A percentile compares a stretch with the other conserved stretches of the same genome.
Conservation (phyloP, 2,797 vertebrate genomes). For the Eidolon dupreanum region DNA sequence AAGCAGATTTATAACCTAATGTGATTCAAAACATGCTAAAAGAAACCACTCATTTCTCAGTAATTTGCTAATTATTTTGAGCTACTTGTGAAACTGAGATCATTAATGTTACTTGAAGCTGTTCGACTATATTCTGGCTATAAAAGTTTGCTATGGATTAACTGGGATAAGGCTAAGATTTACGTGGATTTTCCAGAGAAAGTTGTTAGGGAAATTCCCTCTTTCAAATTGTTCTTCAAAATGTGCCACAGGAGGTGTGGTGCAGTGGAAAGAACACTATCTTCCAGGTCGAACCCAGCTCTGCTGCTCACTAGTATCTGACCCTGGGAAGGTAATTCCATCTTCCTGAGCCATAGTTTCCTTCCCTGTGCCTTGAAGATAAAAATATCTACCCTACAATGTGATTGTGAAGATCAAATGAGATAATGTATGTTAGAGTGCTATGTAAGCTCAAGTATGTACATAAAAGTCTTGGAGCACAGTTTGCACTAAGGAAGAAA, state of each 20-base stretch:
- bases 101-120: neutral
- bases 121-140: neutral
- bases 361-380: neutral
- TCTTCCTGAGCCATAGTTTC: neutral
- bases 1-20: neutral
- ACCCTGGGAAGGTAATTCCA: neutral
- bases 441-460: neutral
- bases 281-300: neutral
- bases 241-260: neutral
- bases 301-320: neutral
- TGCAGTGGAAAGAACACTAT: neutral
- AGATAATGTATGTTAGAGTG: neutral
- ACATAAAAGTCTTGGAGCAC: neutral
- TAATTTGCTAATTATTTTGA: conserved; percentile 29
- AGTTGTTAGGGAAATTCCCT: neutral
- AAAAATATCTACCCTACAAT: neutral
- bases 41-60: conserved; percentile 1
- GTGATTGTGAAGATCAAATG: neutral
- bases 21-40: neutral
- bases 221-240: neutral
- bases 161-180: neutral
- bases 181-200: neutral
- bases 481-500: neutral
- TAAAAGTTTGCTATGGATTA: neutral
- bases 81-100: neutral